Percentiles rank a stretch among this genome's conserved stretches.
Conservation (phyloP, 2,113 vertebrate species). For the Solea solea region DNA sequence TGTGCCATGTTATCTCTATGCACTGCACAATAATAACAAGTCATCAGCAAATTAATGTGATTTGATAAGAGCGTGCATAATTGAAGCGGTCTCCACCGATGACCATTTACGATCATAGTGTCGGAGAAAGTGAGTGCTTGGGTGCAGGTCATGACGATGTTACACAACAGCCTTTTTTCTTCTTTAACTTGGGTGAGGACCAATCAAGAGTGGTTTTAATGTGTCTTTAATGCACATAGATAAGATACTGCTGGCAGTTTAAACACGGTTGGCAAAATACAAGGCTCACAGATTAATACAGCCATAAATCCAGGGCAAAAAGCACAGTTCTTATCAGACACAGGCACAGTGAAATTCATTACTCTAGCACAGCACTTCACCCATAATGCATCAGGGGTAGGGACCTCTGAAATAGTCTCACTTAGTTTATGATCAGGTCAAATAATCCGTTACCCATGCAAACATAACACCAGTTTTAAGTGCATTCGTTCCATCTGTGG, state of each 20-base stretch:
- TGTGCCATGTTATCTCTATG: not conserved
- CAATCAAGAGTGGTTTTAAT: conserved; percentile 39
- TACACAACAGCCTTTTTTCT: conserved; percentile 17
- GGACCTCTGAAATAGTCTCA: conserved; percentile 34
- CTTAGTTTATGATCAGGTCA: conserved; percentile 43
- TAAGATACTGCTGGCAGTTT: conserved; percentile 29
- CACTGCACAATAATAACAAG: not conserved
- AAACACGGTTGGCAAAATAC: conserved; percentile 33
- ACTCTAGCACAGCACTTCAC: conserved; percentile 31
- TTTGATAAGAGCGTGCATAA: conserved; percentile 46
- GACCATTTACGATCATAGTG: conserved; percentile 14
- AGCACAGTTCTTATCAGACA: conserved; percentile 51
- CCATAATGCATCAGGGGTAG: conserved; percentile 33
- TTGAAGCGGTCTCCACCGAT: conserved; percentile 4
- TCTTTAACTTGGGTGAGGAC: conserved; percentile 21
- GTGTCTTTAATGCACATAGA: conserved; percentile 12
- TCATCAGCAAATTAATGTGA: not conserved
- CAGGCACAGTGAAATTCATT: conserved; percentile 49
- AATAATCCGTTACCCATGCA: conserved; percentile 18
- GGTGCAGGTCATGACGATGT: conserved; percentile 6
- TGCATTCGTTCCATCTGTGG: conserved; percentile 21
- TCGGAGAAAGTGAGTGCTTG: not conserved
- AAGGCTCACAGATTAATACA: conserved; percentile 40
- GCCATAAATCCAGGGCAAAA: conserved; percentile 46
- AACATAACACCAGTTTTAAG: conserved; percentile 14